Conservation (phyloP, 2,797 vertebrate genomes). For the Graptemys geographica region DNA sequence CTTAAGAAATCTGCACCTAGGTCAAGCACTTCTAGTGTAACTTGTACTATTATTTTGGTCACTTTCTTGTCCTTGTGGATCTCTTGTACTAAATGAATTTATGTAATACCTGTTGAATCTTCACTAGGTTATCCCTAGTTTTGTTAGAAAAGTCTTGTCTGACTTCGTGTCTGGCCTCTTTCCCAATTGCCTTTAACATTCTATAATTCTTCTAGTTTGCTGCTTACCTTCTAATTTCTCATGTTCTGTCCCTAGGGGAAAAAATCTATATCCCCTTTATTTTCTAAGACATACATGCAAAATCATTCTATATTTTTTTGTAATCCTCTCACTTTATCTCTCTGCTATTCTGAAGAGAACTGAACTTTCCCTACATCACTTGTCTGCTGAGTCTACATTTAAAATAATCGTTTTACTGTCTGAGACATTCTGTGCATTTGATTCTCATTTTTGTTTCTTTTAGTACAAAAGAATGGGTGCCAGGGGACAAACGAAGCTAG, state of each 20-base stretch:
- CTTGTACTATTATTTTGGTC: background rate
- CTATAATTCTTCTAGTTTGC: background rate
- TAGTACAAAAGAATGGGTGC: background rate
- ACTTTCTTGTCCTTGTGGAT: background rate
- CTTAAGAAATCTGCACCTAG: background rate
- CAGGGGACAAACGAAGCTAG: background rate
- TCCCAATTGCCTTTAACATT: background rate
- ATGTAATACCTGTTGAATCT: background rate
- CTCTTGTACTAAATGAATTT: background rate
- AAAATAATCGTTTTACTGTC: background rate
- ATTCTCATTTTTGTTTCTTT: background rate
- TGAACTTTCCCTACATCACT: background rate
- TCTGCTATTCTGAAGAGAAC: background rate
- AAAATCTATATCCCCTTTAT: fast-evolving
- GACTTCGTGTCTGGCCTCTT: background rate
- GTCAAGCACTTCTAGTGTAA: background rate
- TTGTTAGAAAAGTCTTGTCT: background rate
- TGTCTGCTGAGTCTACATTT: background rate
- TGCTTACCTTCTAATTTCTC: background rate
- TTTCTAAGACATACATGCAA: background rate
- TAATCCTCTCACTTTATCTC: background rate
- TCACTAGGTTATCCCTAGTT: background rate
- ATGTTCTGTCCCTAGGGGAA: background rate
- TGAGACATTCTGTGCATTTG: background rate
- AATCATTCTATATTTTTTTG: background rate